Evolutionary conservation across 2,113 vertebrate species (phyloP), one percentile per base, ranked within the genome.

Genomic region (Hydrolagus affinis): DNA sequence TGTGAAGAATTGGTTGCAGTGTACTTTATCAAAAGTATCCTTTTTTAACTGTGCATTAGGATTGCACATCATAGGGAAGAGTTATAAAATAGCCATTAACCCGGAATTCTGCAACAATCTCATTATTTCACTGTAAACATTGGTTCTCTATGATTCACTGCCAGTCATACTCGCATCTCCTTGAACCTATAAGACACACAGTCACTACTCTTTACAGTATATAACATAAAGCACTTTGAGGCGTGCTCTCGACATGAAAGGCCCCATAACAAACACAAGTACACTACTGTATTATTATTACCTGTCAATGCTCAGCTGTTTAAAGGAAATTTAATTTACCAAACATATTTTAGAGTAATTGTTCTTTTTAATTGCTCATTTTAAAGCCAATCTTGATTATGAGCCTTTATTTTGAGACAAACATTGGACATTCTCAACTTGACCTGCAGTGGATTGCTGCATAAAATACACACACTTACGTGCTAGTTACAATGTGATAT

Each of bases 311-410:
- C 57, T 28, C 59, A 72, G 6, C 70, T 28, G 44, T 74, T 14
- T 14, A 83, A 83, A 60, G 56, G 64, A 83, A 83, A 62, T 66
- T 64, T 30, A 80, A 64, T 66, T 66, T 12, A 30, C 76, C 57
- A 66, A 19, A 17, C 64, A 0, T 19, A 19, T 83, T 59, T 30
- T 83, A 66, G 64, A 30, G 25, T 80, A 64, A 64, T 17, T 8
- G 23, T 28, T 80, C 57, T 17, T 64, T 83, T 83, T 9, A 66
- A 30, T 60, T 28, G n/a, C 64, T 62, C 17, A 3, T 83, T 28
- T 72, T 72, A 28, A 72, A 72, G 70, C 15, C 23, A 72, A 72
- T 28, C 23, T 23, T 28, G 23, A 28, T 28, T 25, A n/a, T 28
- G 23, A 44, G 44, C 44, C 44, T 44, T 44, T 6, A 44, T 44